Evolutionary conservation across 2,888 invertebrate species (phyloP).

Genomic region (Rugalucina vietnamica): DNA sequence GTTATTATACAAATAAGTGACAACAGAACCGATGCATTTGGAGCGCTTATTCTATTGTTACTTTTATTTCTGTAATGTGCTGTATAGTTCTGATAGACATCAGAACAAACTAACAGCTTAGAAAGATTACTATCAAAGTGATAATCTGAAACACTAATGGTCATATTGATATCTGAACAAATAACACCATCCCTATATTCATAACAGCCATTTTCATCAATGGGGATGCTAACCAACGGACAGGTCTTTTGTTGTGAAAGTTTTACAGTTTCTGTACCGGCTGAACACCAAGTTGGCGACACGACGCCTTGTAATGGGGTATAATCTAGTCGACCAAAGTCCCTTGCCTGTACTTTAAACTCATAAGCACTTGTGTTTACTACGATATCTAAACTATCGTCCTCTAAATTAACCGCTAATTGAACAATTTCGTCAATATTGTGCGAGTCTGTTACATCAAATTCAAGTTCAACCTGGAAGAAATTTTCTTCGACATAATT

Average conservation of each 20-base stretch:
- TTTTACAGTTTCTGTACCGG: not conserved
- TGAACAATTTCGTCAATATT: not conserved
- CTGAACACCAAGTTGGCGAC: not conserved
- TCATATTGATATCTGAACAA: not conserved
- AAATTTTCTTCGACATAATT: not conserved
- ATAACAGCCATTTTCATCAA: not conserved
- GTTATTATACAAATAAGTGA: constrained; percentile 21
- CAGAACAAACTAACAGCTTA: not conserved
- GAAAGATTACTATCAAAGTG: not conserved
- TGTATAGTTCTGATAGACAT: not conserved
- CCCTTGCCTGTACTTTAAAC: not conserved
- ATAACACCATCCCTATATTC: not conserved
- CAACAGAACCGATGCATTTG: not conserved
- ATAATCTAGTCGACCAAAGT: not conserved
- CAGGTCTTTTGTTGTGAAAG: not conserved
- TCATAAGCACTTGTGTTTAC: not conserved
- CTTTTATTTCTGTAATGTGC: not conserved
- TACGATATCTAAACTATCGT: not conserved
- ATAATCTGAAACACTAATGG: not conserved
- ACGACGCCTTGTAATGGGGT: no score
- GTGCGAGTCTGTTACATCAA: not conserved
- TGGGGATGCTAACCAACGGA: not conserved
- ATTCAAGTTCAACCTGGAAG: not conserved
- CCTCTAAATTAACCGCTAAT: not conserved
- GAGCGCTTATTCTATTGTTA: not conserved